Conservation (phyloP, 2,888 invertebrate species). For the Noctua comes region DNA sequence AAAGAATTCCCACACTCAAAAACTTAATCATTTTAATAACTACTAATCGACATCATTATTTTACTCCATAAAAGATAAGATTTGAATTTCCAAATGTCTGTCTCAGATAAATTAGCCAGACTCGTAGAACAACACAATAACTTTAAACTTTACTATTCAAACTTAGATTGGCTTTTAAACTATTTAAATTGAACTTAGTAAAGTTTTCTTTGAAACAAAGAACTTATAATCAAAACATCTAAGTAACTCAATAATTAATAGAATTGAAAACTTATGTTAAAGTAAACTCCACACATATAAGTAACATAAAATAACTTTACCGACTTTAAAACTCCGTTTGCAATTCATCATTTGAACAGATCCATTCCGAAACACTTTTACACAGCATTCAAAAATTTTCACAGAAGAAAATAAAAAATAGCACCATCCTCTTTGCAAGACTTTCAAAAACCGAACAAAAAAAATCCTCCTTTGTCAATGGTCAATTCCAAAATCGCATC, state of each 20-base stretch:
- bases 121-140: constrained; percentile 40
- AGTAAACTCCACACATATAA: not conserved
- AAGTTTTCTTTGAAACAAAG: constrained; percentile 26
- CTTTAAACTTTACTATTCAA: constrained; percentile 40
- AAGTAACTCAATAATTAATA: not conserved
- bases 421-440: constrained; percentile 20
- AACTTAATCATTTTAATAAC: not conserved
- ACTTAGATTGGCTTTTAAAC: constrained; percentile 43
- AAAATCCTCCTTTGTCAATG: constrained; percentile 49
- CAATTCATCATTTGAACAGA: constrained; percentile 24
- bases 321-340: constrained; percentile 25
- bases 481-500: constrained; percentile 55
- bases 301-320: constrained; percentile 41
- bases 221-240: constrained; percentile 7
- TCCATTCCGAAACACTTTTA: constrained; percentile 48
- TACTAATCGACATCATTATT: constrained; percentile 14
- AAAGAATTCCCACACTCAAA: not conserved
- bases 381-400: constrained; percentile 29
- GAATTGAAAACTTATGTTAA: not conserved
- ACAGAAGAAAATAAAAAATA: constrained; percentile 41
- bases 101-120: constrained; percentile 19
- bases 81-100: constrained; percentile 3
- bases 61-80: constrained; percentile 15
- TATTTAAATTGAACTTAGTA: constrained; percentile 23
- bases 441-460: constrained; percentile 51